Conservation (phyloP, 2,797 vertebrate species). For the Acanthopagrus latus region DNA sequence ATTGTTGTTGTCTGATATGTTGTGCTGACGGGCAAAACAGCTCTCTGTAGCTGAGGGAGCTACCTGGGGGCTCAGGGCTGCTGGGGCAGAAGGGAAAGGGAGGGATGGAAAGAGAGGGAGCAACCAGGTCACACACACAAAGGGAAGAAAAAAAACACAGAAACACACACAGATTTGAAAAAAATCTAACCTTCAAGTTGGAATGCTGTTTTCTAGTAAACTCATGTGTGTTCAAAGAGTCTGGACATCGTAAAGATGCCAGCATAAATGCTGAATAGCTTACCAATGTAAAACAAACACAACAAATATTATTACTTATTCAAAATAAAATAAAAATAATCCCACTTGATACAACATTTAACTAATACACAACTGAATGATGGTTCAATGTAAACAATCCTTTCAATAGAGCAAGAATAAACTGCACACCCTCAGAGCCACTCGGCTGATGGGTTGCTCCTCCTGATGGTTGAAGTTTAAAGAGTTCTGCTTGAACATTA, state of each 20-base stretch:
- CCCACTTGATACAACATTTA: too few relatives aligned
- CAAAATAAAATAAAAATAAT: not conserved
- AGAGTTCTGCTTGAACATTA: not conserved
- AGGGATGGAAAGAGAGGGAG: not conserved
- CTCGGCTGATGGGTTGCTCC: not conserved
- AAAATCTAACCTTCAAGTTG: too few relatives aligned
- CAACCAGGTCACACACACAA: not conserved
- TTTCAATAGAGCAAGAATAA: not conserved
- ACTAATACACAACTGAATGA: not conserved
- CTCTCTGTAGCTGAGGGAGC: conserved; percentile 89
- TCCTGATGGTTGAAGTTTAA: not conserved
- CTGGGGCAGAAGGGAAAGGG: not conserved
- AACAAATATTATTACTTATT: too few relatives aligned
- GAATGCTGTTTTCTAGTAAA: too few relatives aligned
- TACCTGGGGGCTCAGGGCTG: conserved; percentile 88
- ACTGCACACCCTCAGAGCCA: not conserved
- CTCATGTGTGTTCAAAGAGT: not conserved
- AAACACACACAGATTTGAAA: not conserved
- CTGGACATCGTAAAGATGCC: not conserved
- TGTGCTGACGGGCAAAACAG: conserved; percentile 93
- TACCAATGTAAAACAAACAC: not conserved
- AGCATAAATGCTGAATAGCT: not conserved
- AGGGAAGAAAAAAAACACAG: not conserved
- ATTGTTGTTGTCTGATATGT: conserved; percentile 94
- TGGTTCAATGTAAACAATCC: not conserved